Evolutionary conservation across 2,113 vertebrate species (phyloP).

Genomic region (Corydoras maculifer): DNA sequence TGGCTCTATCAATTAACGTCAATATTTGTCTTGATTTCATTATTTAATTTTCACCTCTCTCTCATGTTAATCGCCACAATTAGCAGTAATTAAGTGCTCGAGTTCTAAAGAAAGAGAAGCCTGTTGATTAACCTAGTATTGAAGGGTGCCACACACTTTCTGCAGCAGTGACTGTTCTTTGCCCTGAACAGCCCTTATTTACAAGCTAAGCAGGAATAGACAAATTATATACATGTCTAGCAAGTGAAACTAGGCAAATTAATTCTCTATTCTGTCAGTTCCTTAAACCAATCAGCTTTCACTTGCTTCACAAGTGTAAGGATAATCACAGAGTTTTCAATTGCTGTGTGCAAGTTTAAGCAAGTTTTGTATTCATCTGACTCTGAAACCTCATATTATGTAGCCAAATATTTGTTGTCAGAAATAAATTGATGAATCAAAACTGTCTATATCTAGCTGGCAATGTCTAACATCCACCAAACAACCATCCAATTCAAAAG

Average conservation of each 20-base stretch:
- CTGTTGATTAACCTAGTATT: slow-evolving; percentile 41
- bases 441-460: no score
- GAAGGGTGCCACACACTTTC: slow-evolving; percentile 34
- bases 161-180: slow-evolving; percentile 5
- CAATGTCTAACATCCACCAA: no score
- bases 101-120: slow-evolving; percentile 26
- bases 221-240: background rate
- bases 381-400: no score
- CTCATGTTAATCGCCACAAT: slow-evolving; percentile 81
- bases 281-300: no score
- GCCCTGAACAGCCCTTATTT: background rate
- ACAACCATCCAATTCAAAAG: no score
- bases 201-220: background rate
- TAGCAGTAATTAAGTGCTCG: slow-evolving; percentile 80
- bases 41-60: slow-evolving; percentile 72
- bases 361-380: no score
- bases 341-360: no score
- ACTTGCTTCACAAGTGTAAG: background rate
- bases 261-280: background rate
- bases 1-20: slow-evolving; percentile 59
- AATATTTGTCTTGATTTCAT: slow-evolving; percentile 64
- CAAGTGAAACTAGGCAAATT: background rate
- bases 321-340: no score
- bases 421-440: no score
- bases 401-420: no score